Evolutionary conservation across 2,888 invertebrate genomes (phyloP).

Genomic region (Serripes groenlandicus): DNA sequence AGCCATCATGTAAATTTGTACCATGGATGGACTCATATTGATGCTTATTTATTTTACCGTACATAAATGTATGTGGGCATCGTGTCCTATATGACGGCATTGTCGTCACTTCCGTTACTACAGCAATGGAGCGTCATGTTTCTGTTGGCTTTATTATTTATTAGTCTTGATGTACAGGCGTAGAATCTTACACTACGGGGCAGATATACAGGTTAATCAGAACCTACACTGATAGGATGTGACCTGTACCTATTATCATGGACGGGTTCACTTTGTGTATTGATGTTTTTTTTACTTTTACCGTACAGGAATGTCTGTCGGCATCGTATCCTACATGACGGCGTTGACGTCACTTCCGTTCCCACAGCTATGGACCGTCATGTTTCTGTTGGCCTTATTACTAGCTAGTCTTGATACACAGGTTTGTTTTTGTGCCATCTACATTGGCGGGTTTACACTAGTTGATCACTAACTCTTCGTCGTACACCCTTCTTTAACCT

Average conservation of each 20-base stretch:
- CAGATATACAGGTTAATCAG: too few species aligned
- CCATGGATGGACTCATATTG: too few species aligned
- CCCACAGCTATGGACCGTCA: neutral
- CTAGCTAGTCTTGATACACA: slow-evolving; percentile 3
- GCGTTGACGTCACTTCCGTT: neutral
- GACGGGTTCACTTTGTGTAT: too few species aligned
- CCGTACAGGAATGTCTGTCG: slow-evolving; percentile 1
- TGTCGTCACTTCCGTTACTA: neutral
- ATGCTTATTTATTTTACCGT: too few species aligned
- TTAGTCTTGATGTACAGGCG: neutral
- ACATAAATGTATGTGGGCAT: neutral
- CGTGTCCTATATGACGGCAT: neutral
- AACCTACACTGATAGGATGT: too few species aligned
- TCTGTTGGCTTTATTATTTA: neutral
- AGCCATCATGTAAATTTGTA: too few species aligned
- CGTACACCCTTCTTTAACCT: too few species aligned
- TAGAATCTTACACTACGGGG: too few species aligned
- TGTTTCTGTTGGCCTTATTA: neutral
- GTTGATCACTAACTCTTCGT: too few species aligned
- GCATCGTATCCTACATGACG: slow-evolving; percentile 1
- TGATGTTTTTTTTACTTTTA: too few species aligned
- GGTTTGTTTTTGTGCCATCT: neutral
- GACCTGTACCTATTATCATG: too few species aligned
- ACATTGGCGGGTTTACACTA: too few species aligned
- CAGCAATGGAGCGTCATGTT: neutral